Base-by-base conservation (phyloP, 1,140 invertebrate species). In the Yoshiicerus persimilis region DNA sequence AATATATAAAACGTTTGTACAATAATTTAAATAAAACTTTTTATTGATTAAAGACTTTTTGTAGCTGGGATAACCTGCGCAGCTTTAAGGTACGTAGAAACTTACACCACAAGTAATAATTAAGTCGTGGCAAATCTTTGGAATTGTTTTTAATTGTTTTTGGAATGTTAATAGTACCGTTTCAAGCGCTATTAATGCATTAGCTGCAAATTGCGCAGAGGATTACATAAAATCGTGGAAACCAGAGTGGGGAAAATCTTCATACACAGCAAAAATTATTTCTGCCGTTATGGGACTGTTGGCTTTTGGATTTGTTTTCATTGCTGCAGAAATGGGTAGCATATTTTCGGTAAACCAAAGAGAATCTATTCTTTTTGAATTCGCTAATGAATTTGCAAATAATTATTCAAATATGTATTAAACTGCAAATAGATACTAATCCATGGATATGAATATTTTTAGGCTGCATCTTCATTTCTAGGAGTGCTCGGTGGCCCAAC, bases 141-240 rank as follows among this genome's bases (percentile, higher is more conserved):
- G 20, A 47, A 47, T 47, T 47, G 20, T 47, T 47, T 47, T 47
- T 16, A 2, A 4, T 47, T 47, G 39, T 20, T 16, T 16, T 47
- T 47, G 2, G 20, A 2, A 10, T 47, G 20, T 11, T 16, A 47
- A 47, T 1, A 97, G 96, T 88, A 97, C 97, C 0, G 95, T 98
- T 70, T 97, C 96, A 0, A 96, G 96, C 16, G 94, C 95, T 23
- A 93, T 97, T 32, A 98, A 97, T 92, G 96, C 96, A 10, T 92
- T 98, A 23, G 95, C 97, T 11, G 96, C 96, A 13, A 96, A 97
- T 23, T 97, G 96, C 1, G 93, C 97, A 77, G 96, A 97, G 91
- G 97, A 97, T 93, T 96, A 96, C 91, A 92, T 96, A 1, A 95
- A 95, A 66, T 47, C 87, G 32, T 88, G 80, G 88, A 56, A 32